Evolutionary conservation across 2,888 invertebrate species (phyloP), one percentile per base, ranked within the genome.

Genomic region (Leptopilina drosophilae): DNA sequence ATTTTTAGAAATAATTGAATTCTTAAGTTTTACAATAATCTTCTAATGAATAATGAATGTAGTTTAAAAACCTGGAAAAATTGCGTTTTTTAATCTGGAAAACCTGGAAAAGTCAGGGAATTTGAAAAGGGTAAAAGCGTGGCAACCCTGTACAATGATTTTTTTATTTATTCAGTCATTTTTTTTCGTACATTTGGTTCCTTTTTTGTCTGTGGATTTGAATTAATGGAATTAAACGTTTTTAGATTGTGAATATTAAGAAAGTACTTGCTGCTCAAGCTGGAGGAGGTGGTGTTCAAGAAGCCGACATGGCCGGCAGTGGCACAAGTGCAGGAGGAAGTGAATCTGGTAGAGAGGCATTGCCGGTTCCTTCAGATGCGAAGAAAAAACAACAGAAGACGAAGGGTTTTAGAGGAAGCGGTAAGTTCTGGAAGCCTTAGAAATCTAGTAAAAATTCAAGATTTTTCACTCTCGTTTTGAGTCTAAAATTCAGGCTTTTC

Each of bases 271-370:
- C 97, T 91, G 95, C 95, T 40, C 97, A 97, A 89, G 91, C 94
- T 14, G 94, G 93, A 78, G 93, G 93, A 59, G 91, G 92, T 88
- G 92, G 94, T 11, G 94, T 95, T 69, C 92, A 93, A 85, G 97
- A 97, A 86, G 95, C 95, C n/a, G 97, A 98, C 85, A 98, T 98
- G 88, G 95, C 95, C 15, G 96, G 97, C 91, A 94, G 96, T 26
- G 94, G 94, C 82, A 93, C 95, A 69, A 95, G 95, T 87, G 93
- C 94, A 14, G 92, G 93, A 14, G 92, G 93, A n/a, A 92, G 92
- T 86, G 90, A 93, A 87, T 92, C 94, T 87, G 92, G 95, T 92
- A 90, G 93, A 89, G 87, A 93, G 90, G 91, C 92, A 82, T 81
- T 91, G 81, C 88, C 90, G 26, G 85, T 88, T 65, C 88, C 89